Base-by-base conservation (phyloP, 1,140 invertebrate genomes). In the Armadillidium nasatum region DNA sequence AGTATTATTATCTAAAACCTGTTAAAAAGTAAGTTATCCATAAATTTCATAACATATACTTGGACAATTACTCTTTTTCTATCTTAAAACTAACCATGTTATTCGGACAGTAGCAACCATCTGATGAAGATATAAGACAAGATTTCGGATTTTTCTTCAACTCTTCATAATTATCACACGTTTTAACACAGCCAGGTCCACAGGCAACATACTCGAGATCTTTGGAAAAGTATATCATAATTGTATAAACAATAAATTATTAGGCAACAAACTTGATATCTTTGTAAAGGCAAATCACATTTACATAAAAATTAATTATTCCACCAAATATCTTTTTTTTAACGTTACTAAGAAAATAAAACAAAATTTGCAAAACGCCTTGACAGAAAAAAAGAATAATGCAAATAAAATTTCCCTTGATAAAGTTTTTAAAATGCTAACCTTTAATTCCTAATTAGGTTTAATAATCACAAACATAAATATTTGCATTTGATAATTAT, bases 91-190 rank as follows among this genome's bases (percentile, higher is more conserved):
- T 81, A 45, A 92, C 89, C 83, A 89, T 87, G 72, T 88, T 88
- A 67, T 87, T 82, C 2, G 91, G 90, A 86, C 94, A 96, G 87
- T 91, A 93, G 84, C 94, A 96, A 7, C 93, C 93, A 83, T 95
- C 93, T 43, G 83, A 43, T 87, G 85, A 74, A 86, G 86, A 74
- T 19, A 81, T 69, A 7, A 75, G 78, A 71, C 79, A 82, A 9
- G 82, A 50, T 15, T 82, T 73, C 10, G 78, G 78, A 87, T 89
- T 78, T 10, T 76, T 70, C 7, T 80, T 68, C 54, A 81, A 67
- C 23, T 70, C 44, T 23, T 81, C 77, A 50, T 73, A 76, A 21
- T 81, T 82, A 6, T 92, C 90, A 82, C 93, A 94, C 3, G 90
- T 93, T 71, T 88, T 86, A 44, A 88, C 87, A 83, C 92, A 93